Percentiles rank a stretch among this genome's conserved stretches.
These are phyloP conservation scores for Chiloscyllium punctatum DNA, from an alignment of 2,797 vertebrate genomes.

Conservation along the genomic window DNA sequence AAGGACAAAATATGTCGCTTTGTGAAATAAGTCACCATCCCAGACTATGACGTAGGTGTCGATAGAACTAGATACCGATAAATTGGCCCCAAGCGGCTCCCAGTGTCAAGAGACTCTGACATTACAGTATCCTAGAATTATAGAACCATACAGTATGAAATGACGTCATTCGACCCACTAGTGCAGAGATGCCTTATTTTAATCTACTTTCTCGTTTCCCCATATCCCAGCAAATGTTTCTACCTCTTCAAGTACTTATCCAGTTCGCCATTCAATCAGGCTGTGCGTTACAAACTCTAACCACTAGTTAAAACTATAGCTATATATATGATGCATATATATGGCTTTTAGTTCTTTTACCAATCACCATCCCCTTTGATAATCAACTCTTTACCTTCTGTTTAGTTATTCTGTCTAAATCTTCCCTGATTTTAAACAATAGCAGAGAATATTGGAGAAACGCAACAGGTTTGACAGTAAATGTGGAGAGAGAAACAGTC, in stretches of 20 bases:
- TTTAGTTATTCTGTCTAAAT: too few species aligned
- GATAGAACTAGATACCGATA: neutral
- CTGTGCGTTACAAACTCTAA: neutral
- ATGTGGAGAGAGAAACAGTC: too few species aligned
- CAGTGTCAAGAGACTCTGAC: too few species aligned
- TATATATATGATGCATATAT: too few species aligned
- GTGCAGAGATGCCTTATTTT: neutral
- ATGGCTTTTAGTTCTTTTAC: neutral
- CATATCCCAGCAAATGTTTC: neutral
- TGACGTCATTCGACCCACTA: too few species aligned
- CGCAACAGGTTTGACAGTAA: too few species aligned
- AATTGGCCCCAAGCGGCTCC: neutral
- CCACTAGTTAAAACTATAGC: neutral
- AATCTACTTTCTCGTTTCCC: neutral
- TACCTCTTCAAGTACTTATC: neutral
- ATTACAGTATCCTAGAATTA: neutral
- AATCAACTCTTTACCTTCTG: neutral
- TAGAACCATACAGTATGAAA: too few species aligned
- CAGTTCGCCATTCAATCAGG: neutral
- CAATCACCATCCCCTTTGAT: neutral
- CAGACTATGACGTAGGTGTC: neutral
- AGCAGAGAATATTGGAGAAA: too few species aligned
- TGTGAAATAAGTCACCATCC: neutral
- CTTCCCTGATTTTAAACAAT: neutral
- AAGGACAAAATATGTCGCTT: neutral